Percentiles rank a stretch among this genome's conserved stretches.
Conservation (phyloP, 2,888 invertebrate species). For the Agrochola litura region DNA sequence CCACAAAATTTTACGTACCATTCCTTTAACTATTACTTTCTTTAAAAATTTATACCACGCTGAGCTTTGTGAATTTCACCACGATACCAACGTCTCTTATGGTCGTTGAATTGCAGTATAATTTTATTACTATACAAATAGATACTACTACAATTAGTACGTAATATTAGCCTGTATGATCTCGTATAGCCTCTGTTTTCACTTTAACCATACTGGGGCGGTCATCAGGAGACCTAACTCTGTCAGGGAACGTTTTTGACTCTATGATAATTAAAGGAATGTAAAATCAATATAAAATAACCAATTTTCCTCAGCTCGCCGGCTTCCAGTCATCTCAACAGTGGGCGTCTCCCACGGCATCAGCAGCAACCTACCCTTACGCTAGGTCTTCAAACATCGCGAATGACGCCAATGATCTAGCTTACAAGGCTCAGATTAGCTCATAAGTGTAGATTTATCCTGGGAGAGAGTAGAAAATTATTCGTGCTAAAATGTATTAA, state of each 20-base stretch:
- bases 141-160: no score
- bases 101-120: background rate
- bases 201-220: background rate
- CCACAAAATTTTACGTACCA: no score
- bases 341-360: slow-evolving; percentile 85
- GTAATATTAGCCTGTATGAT: background rate
- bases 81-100: background rate
- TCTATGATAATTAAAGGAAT: background rate
- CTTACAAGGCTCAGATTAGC: slow-evolving; percentile 92
- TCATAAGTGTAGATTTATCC: slow-evolving; percentile 70
- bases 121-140: background rate
- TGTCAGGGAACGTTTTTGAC: background rate
- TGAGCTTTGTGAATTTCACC: background rate
- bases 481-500: background rate
- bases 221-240: background rate
- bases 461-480: background rate
- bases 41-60: background rate
- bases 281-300: background rate
- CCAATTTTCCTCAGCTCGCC: slow-evolving; percentile 74
- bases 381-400: slow-evolving; percentile 86
- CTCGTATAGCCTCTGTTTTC: background rate
- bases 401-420: slow-evolving; percentile 92
- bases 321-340: slow-evolving; percentile 84
- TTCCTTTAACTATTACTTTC: background rate
- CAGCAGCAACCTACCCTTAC: slow-evolving; percentile 85